Conservation (phyloP, 2,113 vertebrate genomes). For the Oryzias curvinotus region DNA sequence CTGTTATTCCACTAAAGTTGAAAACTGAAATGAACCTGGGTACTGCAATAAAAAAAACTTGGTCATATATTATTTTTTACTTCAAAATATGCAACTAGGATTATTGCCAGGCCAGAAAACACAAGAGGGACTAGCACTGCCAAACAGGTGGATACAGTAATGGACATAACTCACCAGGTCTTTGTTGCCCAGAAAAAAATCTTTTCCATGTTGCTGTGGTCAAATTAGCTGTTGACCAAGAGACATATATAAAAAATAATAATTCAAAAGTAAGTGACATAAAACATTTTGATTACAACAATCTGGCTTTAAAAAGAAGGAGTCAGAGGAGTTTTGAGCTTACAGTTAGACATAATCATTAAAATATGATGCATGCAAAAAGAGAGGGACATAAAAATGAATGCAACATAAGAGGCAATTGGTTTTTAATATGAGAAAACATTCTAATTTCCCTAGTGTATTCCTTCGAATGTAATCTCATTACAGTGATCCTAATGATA, state of each 20-base stretch:
- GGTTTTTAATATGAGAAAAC: slow-evolving; percentile 11
- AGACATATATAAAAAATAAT: slow-evolving; percentile 4
- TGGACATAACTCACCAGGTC: slow-evolving; percentile 10
- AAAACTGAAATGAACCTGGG: slow-evolving; percentile 15
- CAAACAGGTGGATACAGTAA: slow-evolving; percentile 47
- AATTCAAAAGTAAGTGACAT: slow-evolving; percentile 17
- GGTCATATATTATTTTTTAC: slow-evolving; percentile 19
- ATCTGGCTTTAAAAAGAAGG: slow-evolving; percentile 19
- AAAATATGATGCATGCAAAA: slow-evolving; percentile 38
- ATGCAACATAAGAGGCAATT: slow-evolving; percentile 12
- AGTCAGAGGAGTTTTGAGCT: not conserved
- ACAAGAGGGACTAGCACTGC: slow-evolving; percentile 12
- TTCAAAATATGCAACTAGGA: slow-evolving; percentile 43
- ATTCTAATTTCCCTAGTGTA: slow-evolving; percentile 54
- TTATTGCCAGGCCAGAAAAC: slow-evolving; percentile 33
- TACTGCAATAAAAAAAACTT: slow-evolving; percentile 14
- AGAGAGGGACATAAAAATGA: slow-evolving; percentile 8
- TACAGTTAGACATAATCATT: slow-evolving; percentile 41
- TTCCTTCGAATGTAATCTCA: slow-evolving; percentile 55
- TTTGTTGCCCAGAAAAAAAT: slow-evolving; percentile 30
- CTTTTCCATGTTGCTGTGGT: slow-evolving; percentile 23
- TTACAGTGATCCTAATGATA: slow-evolving; percentile 55
- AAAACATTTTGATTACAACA: slow-evolving; percentile 32
- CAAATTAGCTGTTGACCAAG: slow-evolving; percentile 12
- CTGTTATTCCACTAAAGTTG: not conserved